Evolutionary conservation across 2,113 vertebrate genomes (phyloP), one percentile per base, ranked within the genome.

Genomic region (Dolichotis patagonum): DNA sequence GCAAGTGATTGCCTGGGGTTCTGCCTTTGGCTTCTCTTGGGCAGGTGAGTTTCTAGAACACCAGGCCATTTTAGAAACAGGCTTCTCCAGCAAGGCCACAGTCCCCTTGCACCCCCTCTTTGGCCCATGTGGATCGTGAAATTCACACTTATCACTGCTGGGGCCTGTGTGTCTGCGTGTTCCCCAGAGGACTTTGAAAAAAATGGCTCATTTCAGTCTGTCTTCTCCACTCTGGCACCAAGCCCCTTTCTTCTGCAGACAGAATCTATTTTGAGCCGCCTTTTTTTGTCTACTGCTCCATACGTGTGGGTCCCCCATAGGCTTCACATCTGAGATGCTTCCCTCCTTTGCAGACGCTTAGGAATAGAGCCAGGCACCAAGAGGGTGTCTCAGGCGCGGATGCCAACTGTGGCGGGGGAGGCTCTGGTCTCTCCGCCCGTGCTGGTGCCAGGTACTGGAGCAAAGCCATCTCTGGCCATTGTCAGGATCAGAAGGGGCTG

Each of bases 211-310:
- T 13, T 73, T 56, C 5, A 35, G 62, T 54, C 67, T 9, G 4
- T 60, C 77, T 75, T 80, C 85, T 84, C 46, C 56, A 13, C 77
- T 82, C 77, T 95, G 95, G 96, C 38, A 28, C 19, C 11, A 54
- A 82, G 65, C 71, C 63, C 32, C 38, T 62, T 69, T 88, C 80
- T 86, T 77, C 78, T 11, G 1, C 28, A 92, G 94, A 93, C 69
- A 62, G 83, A 82, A 69, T 88, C 96, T 97, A 95, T 97, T 97
- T 94, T 93, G 86, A 88, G 90, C 75, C 12, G 49, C 77, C 10
- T 80, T 84, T 86, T 88, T 88, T 13, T 1, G 56, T 88, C 96
- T 86, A 12, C 58, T 63, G 86, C 89, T 56, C 77, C 71, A 38
- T 91, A 38, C 1, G 8, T 71, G 97, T 91, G 69, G 67, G 91